Evolutionary conservation across 2,797 vertebrate species (phyloP).

Genomic region (Neosilurus hyrtlii): DNA sequence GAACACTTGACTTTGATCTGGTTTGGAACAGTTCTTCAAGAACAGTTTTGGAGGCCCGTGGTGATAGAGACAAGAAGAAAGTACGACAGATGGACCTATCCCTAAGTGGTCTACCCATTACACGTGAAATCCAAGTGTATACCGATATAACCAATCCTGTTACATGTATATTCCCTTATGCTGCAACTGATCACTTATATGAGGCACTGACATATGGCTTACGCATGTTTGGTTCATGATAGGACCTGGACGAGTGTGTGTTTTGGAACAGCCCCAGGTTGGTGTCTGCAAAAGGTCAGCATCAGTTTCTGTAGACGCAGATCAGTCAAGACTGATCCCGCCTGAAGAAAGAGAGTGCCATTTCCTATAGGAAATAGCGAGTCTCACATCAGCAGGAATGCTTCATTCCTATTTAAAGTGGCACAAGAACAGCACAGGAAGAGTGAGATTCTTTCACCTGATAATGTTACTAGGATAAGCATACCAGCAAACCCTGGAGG

Average conservation of each 20-base stretch:
- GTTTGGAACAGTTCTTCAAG: too few species aligned
- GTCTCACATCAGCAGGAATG: constrained; percentile 37
- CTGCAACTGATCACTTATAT: neutral
- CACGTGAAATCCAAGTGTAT: neutral
- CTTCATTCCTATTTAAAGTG: constrained; percentile 24
- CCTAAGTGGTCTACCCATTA: neutral
- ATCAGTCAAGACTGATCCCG: constrained; percentile 28
- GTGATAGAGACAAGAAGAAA: too few species aligned
- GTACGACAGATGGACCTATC: too few species aligned
- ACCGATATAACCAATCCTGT: neutral
- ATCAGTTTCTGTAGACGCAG: constrained; percentile 41
- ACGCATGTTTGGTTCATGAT: neutral
- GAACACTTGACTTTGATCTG: too few species aligned
- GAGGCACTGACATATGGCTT: neutral
- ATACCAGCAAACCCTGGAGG: neutral
- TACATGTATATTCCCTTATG: neutral
- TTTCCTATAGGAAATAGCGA: constrained; percentile 23
- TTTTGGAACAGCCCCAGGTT: constrained; percentile 4
- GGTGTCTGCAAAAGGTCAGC: constrained; percentile 27
- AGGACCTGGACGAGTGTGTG: neutral
- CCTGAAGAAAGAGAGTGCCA: constrained; percentile 36
- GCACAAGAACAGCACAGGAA: constrained; percentile 26
- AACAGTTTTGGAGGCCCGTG: too few species aligned
- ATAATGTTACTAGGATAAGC: neutral
- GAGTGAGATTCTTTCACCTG: neutral